A percentile compares a stretch with the other conserved stretches of the same genome.
Conservation (phyloP, 2,113 vertebrate genomes). For the Otocyon megalotis region DNA sequence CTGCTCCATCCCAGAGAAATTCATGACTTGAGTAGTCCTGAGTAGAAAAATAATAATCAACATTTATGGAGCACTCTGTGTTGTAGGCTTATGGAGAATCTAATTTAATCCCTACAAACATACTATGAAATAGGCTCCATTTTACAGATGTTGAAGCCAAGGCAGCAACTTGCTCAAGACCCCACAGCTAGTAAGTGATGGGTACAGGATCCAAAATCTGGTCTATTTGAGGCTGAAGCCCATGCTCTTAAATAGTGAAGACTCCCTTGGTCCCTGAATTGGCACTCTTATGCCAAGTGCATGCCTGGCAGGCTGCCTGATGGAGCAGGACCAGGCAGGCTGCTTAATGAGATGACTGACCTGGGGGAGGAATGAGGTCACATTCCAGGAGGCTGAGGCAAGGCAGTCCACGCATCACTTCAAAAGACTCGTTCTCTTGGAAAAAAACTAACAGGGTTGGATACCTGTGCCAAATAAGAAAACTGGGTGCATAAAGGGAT, state of each 20-base stretch:
- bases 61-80: neutral
- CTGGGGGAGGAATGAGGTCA: conserved; percentile 70
- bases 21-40: neutral
- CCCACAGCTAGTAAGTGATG: neutral
- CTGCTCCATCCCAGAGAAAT: neutral
- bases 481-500: neutral
- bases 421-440: conserved; percentile 54
- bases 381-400: conserved; percentile 73
- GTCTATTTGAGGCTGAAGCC: neutral
- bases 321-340: conserved; percentile 57
- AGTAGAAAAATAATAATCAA: neutral
- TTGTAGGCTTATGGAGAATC: neutral
- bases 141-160: neutral
- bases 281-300: neutral
- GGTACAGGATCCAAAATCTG: neutral
- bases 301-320: conserved; percentile 39
- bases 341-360: conserved; percentile 51
- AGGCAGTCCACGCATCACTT: neutral
- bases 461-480: neutral
- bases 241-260: neutral
- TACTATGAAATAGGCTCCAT: neutral
- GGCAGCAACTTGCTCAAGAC: neutral
- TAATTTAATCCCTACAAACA: neutral
- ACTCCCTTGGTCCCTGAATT: neutral
- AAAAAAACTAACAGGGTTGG: conserved; percentile 34